Percentiles rank a stretch among this genome's conserved stretches.
These are phyloP conservation scores for Alca torda DNA, from an alignment of 2,797 vertebrate genomes.

Conservation along the genomic window DNA sequence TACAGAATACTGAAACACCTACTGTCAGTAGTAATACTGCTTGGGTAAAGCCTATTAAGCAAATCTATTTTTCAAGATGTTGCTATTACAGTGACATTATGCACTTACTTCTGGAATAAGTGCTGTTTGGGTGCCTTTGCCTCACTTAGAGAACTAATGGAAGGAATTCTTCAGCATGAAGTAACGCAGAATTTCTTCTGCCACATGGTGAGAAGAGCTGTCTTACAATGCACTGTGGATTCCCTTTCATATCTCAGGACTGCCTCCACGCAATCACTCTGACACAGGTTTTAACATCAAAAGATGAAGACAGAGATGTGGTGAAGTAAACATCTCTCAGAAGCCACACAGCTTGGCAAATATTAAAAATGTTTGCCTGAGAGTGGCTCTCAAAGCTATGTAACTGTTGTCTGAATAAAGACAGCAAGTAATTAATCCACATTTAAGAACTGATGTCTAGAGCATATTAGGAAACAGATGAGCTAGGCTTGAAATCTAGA, in stretches of 20 bases:
- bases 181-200: neutral
- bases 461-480: neutral
- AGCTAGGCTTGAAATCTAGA: neutral
- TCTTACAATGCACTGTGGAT: neutral
- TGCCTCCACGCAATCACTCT: neutral
- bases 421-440: neutral
- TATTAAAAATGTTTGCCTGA: neutral
- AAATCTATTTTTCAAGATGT: neutral
- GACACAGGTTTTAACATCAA: neutral
- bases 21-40: neutral
- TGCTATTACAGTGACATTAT: neutral
- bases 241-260: neutral
- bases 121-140: neutral
- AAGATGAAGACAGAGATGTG: neutral
- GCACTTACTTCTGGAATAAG: neutral
- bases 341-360: neutral
- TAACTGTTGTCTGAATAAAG: neutral
- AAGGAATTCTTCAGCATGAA: neutral
- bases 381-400: neutral
- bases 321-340: neutral
- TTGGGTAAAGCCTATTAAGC: neutral
- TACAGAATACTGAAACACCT: neutral
- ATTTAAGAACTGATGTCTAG: neutral
- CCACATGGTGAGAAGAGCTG: neutral
- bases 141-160: neutral